These are phyloP conservation scores for Colaptes auratus DNA, from an alignment of 2,113 vertebrate species.

Conservation along the genomic window DNA sequence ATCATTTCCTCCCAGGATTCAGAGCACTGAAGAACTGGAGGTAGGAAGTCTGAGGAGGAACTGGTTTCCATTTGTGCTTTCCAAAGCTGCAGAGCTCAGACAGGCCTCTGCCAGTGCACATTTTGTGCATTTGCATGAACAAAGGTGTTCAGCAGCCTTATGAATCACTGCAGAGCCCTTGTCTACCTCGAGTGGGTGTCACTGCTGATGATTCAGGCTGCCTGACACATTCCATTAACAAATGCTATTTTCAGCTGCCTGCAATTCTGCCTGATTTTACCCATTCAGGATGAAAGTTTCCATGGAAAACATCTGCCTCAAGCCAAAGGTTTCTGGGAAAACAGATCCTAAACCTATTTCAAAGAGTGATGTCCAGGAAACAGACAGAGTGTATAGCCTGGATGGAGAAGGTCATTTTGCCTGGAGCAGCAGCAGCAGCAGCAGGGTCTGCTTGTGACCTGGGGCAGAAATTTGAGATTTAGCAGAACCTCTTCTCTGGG, in stretches of 20 bases:
- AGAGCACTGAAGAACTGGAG: background rate
- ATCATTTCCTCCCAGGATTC: background rate
- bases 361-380: background rate
- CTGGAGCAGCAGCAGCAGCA: background rate
- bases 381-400: background rate
- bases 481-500: background rate
- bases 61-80: background rate
- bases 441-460: background rate
- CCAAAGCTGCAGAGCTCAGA: background rate
- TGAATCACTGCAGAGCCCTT: background rate
- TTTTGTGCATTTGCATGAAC: background rate
- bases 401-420: background rate
- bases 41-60: background rate
- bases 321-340: background rate
- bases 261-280: conserved; percentile 1
- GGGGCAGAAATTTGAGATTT: background rate
- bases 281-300: background rate
- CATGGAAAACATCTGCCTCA: background rate
- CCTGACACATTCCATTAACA: conserved; percentile 14
- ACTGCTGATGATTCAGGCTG: conserved; percentile 8
- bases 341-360: background rate
- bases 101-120: background rate
- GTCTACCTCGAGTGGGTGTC: background rate
- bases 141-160: background rate
- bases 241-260: background rate